Conservation (phyloP, 1,140 invertebrate genomes). For the Cylas formicarius region DNA sequence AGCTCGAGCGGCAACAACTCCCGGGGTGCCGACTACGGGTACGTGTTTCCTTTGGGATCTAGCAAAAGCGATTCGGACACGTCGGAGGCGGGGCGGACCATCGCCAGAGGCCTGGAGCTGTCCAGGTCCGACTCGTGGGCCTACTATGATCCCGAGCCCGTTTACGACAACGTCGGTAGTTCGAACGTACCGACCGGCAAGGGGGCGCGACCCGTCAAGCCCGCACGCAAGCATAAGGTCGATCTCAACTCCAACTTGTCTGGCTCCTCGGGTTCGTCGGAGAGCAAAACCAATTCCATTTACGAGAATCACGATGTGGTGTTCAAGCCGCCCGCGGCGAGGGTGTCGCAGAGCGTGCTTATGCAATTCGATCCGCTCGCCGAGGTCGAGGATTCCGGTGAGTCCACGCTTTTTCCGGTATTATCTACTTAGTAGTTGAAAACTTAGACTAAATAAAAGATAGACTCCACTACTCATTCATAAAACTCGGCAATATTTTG, state of each 20-base stretch:
- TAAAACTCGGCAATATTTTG: too few relatives aligned
- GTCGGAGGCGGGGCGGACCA: constrained; percentile 30
- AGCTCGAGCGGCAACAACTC: constrained; percentile 41
- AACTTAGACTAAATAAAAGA: too few relatives aligned
- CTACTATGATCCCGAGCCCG: constrained; percentile 46
- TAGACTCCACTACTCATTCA: too few relatives aligned
- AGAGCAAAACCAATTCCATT: constrained; percentile 11
- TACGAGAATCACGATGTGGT: constrained; percentile 15
- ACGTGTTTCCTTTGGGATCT: constrained; percentile 41
- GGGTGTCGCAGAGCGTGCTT: constrained; percentile 36
- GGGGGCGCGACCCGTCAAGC: constrained; percentile 26
- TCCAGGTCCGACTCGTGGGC: constrained; percentile 50
- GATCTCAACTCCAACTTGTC: constrained; percentile 6
- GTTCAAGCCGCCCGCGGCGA: constrained; percentile 1
- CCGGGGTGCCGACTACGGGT: constrained; percentile 39
- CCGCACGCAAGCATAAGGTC: constrained; percentile 2
- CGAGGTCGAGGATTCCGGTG: constrained; percentile 7
- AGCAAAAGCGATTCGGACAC: constrained; percentile 44
- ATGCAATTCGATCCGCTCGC: constrained; percentile 41
- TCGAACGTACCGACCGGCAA: background rate
- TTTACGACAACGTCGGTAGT: background rate
- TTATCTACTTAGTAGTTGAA: constrained; percentile 12
- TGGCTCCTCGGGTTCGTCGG: background rate
- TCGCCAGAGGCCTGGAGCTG: constrained; percentile 28
- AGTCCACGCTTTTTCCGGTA: background rate